Evolutionary conservation across 2,888 invertebrate genomes (phyloP).

Genomic region (Pardosa pseudoannulata): DNA sequence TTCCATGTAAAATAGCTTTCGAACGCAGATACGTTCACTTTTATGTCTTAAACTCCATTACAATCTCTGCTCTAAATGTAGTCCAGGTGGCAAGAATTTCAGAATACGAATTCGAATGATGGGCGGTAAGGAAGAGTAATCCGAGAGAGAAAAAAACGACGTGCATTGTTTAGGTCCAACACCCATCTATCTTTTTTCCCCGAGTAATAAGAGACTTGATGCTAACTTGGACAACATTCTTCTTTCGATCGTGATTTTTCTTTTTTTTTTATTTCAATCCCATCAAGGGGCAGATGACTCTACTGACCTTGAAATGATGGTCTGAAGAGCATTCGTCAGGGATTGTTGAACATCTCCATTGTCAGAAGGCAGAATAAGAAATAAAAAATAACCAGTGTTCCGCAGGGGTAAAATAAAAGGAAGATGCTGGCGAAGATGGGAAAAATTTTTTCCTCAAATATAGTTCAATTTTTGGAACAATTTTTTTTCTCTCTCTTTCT

Average conservation of each 20-base stretch:
- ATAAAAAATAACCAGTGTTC: background rate
- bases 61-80: no score
- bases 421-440: background rate
- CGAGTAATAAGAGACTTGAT: background rate
- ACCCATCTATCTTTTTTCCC: conserved; percentile 5
- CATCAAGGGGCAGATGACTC: conserved; percentile 9
- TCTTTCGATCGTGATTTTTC: background rate
- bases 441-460: background rate
- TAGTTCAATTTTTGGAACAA: background rate
- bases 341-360: conserved; percentile 6
- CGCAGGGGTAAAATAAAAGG: background rate
- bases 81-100: no score
- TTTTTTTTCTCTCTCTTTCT: background rate
- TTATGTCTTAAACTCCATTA: no score
- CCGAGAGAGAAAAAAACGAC: background rate
- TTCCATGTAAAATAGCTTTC: no score
- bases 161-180: background rate
- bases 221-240: background rate
- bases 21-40: no score
- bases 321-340: conserved; percentile 3
- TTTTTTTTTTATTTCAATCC: background rate
- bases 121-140: no score
- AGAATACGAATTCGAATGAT: no score
- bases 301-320: conserved; percentile 12
- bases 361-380: background rate